Conservation (phyloP, 2,888 invertebrate species). For the Galeruca laticollis region DNA sequence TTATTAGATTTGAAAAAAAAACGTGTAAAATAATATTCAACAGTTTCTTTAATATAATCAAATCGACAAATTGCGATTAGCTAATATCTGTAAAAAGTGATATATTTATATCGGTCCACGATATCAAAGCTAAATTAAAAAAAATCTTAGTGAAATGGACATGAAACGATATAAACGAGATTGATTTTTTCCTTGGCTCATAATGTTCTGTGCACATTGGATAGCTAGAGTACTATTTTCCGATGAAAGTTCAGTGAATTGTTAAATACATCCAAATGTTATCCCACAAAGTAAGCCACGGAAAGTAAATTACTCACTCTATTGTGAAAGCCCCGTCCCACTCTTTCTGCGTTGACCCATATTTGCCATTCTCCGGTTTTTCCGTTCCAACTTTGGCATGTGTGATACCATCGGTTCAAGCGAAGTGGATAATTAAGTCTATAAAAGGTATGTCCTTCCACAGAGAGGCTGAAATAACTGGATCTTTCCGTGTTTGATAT, state of each 20-base stretch:
- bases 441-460: constrained; percentile 86
- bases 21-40: no score
- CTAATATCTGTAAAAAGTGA: no score
- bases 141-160: no score
- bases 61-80: no score
- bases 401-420: constrained; percentile 85
- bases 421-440: constrained; percentile 78
- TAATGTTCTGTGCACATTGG: no score
- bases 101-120: no score
- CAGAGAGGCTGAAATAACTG: constrained; percentile 84
- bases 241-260: constrained; percentile 4
- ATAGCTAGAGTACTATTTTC: no score
- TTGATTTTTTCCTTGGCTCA: no score
- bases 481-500: constrained; percentile 84
- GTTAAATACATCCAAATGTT: neutral
- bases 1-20: no score
- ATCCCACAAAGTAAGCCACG: neutral
- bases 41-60: no score
- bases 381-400: constrained; percentile 90
- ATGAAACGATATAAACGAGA: no score
- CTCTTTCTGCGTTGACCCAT: constrained; percentile 88
- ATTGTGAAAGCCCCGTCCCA: constrained; percentile 88
- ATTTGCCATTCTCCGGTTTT: constrained; percentile 92
- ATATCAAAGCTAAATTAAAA: no score
- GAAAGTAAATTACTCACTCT: constrained; percentile 72